Base-by-base conservation (phyloP, 2,797 vertebrate species). In the Nyctalus aviator region DNA sequence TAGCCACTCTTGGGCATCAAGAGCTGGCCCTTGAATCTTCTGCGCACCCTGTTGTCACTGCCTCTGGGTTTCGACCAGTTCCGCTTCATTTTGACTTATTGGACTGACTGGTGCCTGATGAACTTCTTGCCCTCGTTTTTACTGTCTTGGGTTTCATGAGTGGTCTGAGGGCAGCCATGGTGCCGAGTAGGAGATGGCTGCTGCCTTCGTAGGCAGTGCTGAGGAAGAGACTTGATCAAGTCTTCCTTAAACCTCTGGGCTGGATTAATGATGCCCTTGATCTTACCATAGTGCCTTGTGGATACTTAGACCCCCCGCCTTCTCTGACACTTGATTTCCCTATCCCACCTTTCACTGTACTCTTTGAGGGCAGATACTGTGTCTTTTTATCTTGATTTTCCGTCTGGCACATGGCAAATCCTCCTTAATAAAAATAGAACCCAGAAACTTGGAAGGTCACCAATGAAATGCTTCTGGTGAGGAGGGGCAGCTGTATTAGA, bases 401-500 rank as follows among this genome's bases (percentile, higher is more conserved):
- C 32, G 44, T 90, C 72, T 94, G 86, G 81, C 44, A 89, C 27
- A 9, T 81, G 82, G 17, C 89, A 92, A 82, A 35, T 71, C 76
- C 30, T 89, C 69, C 79, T 88, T 81, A 88, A 81, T 72, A 96
- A 95, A 94, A 68, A 93, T n/a, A 93, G 73, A 92, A 79, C 53
- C 72, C 82, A 84, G 59, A 84, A 89, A 84, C 81, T 72, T 95
- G 95, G 62, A 93, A 84, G n/a, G 37, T 64, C 96, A 88, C 62
- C 62, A 73, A 4, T 62, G 77, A 87, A 91, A 76, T 57, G 32
- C 55, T 82, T 20, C 27, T 59, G 44, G 30, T 95, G 41, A 88
- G 57, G 59, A 90, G n/a, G 68, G 71, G 30, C 77, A 92, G 27
- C 44, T 78, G 55, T 66, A 55, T 82, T 81, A 77, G 59, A 95